phyloP scores from a whole-genome alignment of 2,113 vertebrate species.

The Chlorodrepanis virens region DNA sequence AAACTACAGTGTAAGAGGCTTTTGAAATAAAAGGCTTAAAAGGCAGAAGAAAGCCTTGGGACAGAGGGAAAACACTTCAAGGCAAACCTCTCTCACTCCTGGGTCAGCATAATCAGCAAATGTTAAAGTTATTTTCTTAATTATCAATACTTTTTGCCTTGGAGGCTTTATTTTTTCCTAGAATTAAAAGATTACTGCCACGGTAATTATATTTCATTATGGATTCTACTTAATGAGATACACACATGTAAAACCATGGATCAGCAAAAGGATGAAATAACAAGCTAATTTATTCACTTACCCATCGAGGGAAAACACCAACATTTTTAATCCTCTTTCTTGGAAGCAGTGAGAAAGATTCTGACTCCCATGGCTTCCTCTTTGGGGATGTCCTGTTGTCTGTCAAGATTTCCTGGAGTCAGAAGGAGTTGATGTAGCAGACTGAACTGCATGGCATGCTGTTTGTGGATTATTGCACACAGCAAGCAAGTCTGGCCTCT shows the following conservation, averaged over 20 bases:
- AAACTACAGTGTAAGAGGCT: neutral
- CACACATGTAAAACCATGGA: neutral
- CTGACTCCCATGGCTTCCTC: neutral
- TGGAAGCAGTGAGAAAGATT: neutral
- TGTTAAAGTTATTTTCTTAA: neutral
- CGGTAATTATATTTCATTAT: neutral
- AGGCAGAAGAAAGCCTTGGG: neutral
- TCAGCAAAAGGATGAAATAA: neutral
- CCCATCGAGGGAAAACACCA: fast-evolving
- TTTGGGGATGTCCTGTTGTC: neutral
- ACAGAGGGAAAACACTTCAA: neutral
- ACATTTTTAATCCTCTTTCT: neutral
- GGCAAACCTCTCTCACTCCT: neutral
- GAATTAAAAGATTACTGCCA: neutral
- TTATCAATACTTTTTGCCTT: neutral
- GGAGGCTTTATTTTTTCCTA: neutral
- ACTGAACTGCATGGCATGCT: neutral
- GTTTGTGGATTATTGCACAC: neutral
- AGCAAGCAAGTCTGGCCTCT: neutral
- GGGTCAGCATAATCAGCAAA: neutral
- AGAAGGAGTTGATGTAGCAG: neutral
- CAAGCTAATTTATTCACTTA: neutral
- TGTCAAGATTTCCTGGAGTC: neutral
- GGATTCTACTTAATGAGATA: neutral
- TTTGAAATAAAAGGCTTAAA: neutral